Percentiles rank a stretch among this genome's conserved stretches.
These are phyloP conservation scores for Hystrix cristata DNA, from an alignment of 2,113 vertebrate genomes.

Conservation along the genomic window DNA sequence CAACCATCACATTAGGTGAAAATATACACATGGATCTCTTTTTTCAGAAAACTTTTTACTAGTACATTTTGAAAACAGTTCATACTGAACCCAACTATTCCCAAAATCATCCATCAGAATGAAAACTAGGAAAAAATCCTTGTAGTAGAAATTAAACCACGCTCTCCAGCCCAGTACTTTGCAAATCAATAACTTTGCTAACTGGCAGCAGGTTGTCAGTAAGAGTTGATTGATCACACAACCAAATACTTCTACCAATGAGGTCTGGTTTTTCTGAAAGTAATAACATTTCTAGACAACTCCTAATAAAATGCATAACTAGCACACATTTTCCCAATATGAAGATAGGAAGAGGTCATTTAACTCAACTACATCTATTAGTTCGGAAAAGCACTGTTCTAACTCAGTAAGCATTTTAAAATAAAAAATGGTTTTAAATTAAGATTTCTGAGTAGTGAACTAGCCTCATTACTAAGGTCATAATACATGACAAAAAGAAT, in stretches of 20 bases:
- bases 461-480: slow-evolving; percentile 2
- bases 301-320: background rate
- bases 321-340: background rate
- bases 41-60: slow-evolving; percentile 21
- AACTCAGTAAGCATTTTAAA: slow-evolving; percentile 36
- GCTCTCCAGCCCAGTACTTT: background rate
- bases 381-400: slow-evolving; percentile 12
- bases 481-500: background rate
- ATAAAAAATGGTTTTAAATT: slow-evolving; percentile 1
- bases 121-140: slow-evolving; percentile 47
- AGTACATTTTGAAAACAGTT: slow-evolving; percentile 13
- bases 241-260: background rate
- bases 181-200: slow-evolving; percentile 34
- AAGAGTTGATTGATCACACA: background rate
- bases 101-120: slow-evolving; percentile 28
- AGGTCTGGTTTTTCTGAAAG: background rate
- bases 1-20: background rate
- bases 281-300: background rate
- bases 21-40: background rate
- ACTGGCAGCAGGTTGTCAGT: background rate
- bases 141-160: slow-evolving; percentile 43
- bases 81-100: background rate
- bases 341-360: background rate
- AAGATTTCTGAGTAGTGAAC: slow-evolving; percentile 44
- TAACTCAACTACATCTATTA: slow-evolving; percentile 32